These are phyloP conservation scores for Frankliniella intonsa DNA, from an alignment of 2,888 invertebrate species.

Conservation along the genomic window DNA sequence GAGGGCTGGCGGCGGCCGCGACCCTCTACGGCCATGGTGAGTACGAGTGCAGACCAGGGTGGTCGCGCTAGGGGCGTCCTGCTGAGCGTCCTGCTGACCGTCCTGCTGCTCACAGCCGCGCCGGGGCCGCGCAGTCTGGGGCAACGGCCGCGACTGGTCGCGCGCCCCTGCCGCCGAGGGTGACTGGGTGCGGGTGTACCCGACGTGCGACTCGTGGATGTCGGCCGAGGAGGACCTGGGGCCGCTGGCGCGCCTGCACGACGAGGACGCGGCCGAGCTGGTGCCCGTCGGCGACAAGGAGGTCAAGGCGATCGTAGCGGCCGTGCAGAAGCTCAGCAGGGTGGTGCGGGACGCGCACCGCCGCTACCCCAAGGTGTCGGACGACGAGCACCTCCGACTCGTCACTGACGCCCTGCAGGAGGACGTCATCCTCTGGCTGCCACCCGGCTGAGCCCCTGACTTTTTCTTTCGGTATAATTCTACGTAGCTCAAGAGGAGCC, in stretches of 20 bases:
- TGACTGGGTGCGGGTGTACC: slow-evolving; percentile 73
- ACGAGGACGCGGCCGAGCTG: slow-evolving; percentile 43
- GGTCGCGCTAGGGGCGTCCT: too few species aligned
- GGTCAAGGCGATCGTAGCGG: slow-evolving; percentile 40
- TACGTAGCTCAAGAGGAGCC: too few species aligned
- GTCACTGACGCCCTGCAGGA: slow-evolving; percentile 29
- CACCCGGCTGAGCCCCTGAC: background rate
- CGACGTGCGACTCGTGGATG: slow-evolving; percentile 45
- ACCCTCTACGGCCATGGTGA: slow-evolving; percentile 35
- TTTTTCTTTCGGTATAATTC: too few species aligned
- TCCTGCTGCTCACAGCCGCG: slow-evolving; percentile 47
- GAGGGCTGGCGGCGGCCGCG: slow-evolving; percentile 10
- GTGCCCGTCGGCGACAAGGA: slow-evolving; percentile 43
- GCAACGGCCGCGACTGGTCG: slow-evolving; percentile 68
- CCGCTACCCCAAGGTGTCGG: slow-evolving; percentile 6
- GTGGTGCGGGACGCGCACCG: slow-evolving; percentile 15
- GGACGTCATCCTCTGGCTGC: background rate
- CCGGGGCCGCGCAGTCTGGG: slow-evolving; percentile 55
- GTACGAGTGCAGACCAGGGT: slow-evolving; percentile 34
- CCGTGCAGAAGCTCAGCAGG: slow-evolving; percentile 33
- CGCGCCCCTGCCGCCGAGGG: slow-evolving; percentile 61
- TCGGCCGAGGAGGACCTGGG: slow-evolving; percentile 38
- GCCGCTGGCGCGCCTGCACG: slow-evolving; percentile 11
- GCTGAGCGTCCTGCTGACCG: slow-evolving; percentile 50
- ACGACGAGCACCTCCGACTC: slow-evolving; percentile 16